These are phyloP conservation scores for Ooceraea biroi DNA, from an alignment of 1,140 invertebrate species.

Conservation along the genomic window DNA sequence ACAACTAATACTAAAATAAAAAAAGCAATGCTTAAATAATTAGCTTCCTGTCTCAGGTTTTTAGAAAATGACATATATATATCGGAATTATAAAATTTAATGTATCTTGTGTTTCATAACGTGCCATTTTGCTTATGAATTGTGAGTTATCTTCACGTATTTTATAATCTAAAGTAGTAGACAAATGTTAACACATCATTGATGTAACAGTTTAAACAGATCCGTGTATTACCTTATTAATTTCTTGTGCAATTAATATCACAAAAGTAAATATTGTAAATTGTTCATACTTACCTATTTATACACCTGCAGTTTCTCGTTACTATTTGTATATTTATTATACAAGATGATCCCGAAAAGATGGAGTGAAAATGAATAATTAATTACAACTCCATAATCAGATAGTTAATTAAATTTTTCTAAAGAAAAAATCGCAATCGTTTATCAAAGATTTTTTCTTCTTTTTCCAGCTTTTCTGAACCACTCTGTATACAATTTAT, in stretches of 20 bases:
- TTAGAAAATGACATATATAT: background rate
- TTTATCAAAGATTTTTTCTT: background rate
- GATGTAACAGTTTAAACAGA: conserved; percentile 12
- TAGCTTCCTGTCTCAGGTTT: background rate
- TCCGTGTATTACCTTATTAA: background rate
- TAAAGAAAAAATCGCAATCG: background rate
- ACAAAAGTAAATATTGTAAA: conserved; percentile 17
- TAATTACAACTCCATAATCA: background rate
- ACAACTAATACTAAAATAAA: background rate
- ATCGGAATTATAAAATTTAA: background rate
- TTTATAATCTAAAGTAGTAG: background rate
- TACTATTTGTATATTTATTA: conserved; percentile 3
- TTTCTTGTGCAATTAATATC: conserved; percentile 36
- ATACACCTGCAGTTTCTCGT: background rate
- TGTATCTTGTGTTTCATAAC: background rate
- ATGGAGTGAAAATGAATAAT: background rate
- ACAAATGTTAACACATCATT: background rate
- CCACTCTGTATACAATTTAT: background rate
- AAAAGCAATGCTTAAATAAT: background rate
- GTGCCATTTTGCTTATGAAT: background rate
- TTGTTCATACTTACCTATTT: conserved; percentile 47
- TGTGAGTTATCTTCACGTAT: background rate
- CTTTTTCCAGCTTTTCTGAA: background rate
- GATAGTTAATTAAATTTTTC: background rate
- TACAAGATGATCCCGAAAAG: conserved; percentile 15